These are phyloP conservation scores for Oryzias javanicus DNA, from an alignment of 2,113 vertebrate genomes.

Conservation along the genomic window DNA sequence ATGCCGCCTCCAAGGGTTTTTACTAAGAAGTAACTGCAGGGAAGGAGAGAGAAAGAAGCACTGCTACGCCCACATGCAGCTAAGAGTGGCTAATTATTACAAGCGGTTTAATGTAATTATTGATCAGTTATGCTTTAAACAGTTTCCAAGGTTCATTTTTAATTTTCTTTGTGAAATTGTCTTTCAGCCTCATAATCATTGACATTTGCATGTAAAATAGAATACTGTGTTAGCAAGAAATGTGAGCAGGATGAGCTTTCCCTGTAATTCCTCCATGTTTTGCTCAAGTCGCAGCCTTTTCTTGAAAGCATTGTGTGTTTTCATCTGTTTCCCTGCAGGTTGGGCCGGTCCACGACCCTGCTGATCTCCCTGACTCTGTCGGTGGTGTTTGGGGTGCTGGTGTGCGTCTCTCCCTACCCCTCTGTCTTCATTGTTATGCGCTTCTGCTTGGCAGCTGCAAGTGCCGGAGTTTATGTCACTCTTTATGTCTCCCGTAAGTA, in stretches of 20 bases:
- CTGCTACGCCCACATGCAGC: neutral
- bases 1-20: constrained; percentile 5
- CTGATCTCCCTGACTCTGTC: constrained; percentile 82
- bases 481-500: constrained; percentile 88
- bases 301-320: neutral
- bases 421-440: constrained; percentile 84
- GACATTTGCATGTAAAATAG: neutral
- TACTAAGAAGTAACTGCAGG: neutral
- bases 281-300: too few species aligned
- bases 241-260: too few species aligned
- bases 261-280: too few species aligned
- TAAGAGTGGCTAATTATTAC: neutral
- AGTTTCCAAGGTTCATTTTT: neutral
- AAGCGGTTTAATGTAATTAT: neutral
- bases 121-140: neutral
- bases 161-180: neutral
- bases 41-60: constrained; percentile 3
- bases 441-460: constrained; percentile 82
- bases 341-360: constrained; percentile 82
- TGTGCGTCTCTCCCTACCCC: constrained; percentile 83
- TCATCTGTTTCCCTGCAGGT: constrained; percentile 53
- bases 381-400: constrained; percentile 84
- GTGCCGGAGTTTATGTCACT: constrained; percentile 81
- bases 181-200: neutral
- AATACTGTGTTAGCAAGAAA: too few species aligned